Conservation (phyloP, 2,888 invertebrate genomes). For the Aleiodes alternator region DNA sequence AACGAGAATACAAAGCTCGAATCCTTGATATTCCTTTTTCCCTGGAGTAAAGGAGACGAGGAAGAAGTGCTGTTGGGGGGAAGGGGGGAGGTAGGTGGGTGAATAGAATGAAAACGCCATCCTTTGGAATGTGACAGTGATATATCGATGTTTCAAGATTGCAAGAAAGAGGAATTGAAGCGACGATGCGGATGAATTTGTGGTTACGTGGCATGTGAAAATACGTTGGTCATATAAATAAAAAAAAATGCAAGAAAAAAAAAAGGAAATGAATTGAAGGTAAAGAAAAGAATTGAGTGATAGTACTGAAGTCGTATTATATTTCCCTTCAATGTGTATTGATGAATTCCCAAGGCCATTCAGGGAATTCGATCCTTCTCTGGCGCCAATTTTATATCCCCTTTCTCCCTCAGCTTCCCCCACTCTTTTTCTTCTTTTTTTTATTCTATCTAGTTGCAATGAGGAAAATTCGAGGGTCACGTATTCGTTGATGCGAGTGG, state of each 20-base stretch:
- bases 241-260: neutral
- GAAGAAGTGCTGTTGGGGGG: neutral
- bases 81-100: neutral
- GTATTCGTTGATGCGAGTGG: constrained; percentile 53
- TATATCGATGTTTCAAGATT: constrained; percentile 29
- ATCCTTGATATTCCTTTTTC: constrained; percentile 27
- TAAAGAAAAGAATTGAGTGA: neutral
- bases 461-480: constrained; percentile 51
- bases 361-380: constrained; percentile 21
- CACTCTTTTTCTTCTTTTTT: constrained; percentile 26
- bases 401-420: constrained; percentile 15
- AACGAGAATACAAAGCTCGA: constrained; percentile 39
- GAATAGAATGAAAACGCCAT: constrained; percentile 14
- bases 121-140: constrained; percentile 36
- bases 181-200: constrained; percentile 8
- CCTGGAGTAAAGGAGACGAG: neutral
- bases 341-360: constrained; percentile 34
- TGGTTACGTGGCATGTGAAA: constrained; percentile 19
- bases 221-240: neutral
- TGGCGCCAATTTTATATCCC: constrained; percentile 21
- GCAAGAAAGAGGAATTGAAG: neutral
- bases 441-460: constrained; percentile 49
- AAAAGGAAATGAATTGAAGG: neutral
- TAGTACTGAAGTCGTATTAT: neutral
- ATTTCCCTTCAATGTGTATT: constrained; percentile 16